Evolutionary conservation across 2,888 invertebrate species (phyloP).

Genomic region (Pterostichus niger): DNA sequence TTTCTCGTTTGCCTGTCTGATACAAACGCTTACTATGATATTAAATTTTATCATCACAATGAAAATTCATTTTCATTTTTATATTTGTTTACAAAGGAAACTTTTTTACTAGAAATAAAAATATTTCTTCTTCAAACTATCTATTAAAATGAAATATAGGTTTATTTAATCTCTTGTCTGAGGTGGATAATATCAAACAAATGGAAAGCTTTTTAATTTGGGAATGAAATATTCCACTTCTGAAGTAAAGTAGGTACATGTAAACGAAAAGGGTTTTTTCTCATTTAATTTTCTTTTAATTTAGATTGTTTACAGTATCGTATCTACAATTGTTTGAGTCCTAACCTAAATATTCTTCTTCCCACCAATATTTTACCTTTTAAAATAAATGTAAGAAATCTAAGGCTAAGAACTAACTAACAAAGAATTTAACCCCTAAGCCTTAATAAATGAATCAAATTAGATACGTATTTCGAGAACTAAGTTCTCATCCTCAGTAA

Average conservation of each 20-base stretch:
- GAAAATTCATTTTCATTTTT: conserved; percentile 30
- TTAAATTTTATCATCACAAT: conserved; percentile 36
- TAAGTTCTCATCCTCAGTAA: too few species aligned
- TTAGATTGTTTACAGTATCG: neutral
- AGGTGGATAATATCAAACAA: conserved; percentile 16
- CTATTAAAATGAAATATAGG: conserved; percentile 21
- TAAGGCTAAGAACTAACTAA: too few species aligned
- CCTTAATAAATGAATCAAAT: too few species aligned
- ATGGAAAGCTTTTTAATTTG: conserved; percentile 28
- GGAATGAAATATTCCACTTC: neutral
- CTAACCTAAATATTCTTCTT: too few species aligned
- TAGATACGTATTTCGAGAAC: too few species aligned
- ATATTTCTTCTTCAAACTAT: conserved; percentile 31
- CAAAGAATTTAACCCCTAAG: too few species aligned
- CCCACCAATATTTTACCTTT: too few species aligned
- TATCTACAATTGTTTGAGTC: neutral
- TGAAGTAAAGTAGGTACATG: too few species aligned
- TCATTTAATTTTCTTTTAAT: neutral
- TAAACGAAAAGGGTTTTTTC: neutral
- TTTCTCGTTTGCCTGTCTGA: conserved; percentile 30
- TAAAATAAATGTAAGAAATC: too few species aligned
- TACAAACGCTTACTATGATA: conserved; percentile 38
- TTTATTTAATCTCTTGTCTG: conserved; percentile 30
- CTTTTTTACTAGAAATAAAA: conserved; percentile 30
- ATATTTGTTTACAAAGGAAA: conserved; percentile 48